These are phyloP conservation scores for Acleris laterana DNA, from an alignment of 2,888 invertebrate genomes.

Conservation along the genomic window DNA sequence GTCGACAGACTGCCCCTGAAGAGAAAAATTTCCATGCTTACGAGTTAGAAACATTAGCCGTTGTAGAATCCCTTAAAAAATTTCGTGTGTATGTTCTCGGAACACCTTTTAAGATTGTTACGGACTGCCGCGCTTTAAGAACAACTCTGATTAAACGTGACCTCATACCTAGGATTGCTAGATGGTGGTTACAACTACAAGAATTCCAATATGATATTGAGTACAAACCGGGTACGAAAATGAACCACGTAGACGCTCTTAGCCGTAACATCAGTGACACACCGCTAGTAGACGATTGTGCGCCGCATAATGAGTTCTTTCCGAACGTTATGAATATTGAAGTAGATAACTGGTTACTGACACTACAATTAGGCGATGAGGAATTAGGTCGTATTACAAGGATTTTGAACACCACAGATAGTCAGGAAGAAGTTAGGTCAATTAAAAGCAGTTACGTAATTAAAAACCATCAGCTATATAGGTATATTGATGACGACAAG, in stretches of 20 bases:
- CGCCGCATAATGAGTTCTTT: neutral
- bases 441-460: conserved; percentile 13
- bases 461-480: conserved; percentile 17
- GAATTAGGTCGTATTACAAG: no score
- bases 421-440: no score
- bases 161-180: conserved; percentile 32
- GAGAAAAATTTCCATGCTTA: conserved; percentile 32
- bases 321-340: conserved; percentile 2
- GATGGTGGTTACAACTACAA: conserved; percentile 31
- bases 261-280: neutral
- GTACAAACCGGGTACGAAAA: conserved; percentile 4
- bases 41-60: conserved; percentile 35
- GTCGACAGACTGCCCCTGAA: conserved; percentile 37
- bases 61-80: conserved; percentile 29
- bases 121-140: conserved; percentile 39
- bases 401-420: no score
- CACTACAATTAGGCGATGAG: no score
- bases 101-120: conserved; percentile 31
- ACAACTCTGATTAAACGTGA: conserved; percentile 27
- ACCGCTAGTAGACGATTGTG: conserved; percentile 4
- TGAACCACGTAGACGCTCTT: conserved; percentile 16
- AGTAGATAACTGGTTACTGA: neutral
- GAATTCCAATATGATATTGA: conserved; percentile 14
- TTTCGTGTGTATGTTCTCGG: conserved; percentile 39
- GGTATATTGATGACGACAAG: conserved; percentile 3